Percentiles rank a stretch among this genome's conserved stretches.
Conservation (phyloP, 2,113 vertebrate genomes). For the Naja naja region DNA sequence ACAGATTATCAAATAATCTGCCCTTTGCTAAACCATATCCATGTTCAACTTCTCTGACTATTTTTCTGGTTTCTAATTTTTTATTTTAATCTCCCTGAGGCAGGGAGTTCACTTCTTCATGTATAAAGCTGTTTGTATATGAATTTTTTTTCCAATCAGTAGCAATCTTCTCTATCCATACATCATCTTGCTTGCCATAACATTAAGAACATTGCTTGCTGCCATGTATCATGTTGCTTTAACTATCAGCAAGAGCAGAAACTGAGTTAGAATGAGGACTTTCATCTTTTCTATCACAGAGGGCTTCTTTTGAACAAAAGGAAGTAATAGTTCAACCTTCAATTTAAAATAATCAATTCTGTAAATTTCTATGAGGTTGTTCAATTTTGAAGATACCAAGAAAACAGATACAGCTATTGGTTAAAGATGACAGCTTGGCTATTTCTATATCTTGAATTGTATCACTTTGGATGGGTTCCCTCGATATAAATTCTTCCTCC, state of each 20-base stretch:
- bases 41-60: neutral
- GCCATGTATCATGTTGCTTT: neutral
- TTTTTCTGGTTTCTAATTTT: neutral
- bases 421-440: neutral
- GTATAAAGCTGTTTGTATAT: neutral
- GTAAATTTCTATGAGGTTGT: neutral
- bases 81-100: neutral
- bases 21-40: neutral
- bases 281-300: neutral
- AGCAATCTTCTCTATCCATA: neutral
- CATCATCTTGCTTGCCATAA: too few species aligned
- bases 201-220: neutral
- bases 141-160: neutral
- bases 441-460: neutral
- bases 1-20: neutral
- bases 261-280: neutral
- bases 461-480: neutral
- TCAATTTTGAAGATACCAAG: neutral
- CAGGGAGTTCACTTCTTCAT: neutral
- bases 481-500: neutral
- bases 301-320: neutral
- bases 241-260: neutral
- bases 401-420: neutral
- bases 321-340: neutral
- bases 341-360: neutral